Evolutionary conservation across 2,888 invertebrate species (phyloP).

Genomic region (Fragum sueziense): DNA sequence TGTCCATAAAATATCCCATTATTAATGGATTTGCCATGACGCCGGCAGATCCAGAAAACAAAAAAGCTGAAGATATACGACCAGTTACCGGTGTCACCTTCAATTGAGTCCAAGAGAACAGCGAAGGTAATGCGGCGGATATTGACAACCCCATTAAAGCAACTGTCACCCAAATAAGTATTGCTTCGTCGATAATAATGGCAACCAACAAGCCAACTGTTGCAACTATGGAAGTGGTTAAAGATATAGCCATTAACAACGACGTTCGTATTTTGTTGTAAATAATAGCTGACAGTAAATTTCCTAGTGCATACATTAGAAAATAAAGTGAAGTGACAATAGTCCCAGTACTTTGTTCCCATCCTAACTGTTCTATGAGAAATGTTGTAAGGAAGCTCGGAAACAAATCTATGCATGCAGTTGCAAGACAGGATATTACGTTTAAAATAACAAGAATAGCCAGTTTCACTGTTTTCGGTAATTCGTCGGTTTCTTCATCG

Average conservation of each 20-base stretch:
- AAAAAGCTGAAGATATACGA: conserved; percentile 52
- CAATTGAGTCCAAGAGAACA: conserved; percentile 63
- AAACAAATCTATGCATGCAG: conserved; percentile 42
- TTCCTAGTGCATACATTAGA: conserved; percentile 42
- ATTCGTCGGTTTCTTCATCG: conserved; percentile 20
- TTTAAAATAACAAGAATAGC: conserved; percentile 30
- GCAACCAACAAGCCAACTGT: conserved; percentile 41
- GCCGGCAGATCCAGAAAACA: conserved; percentile 54
- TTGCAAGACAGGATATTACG: conserved; percentile 31
- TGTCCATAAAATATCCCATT: conserved; percentile 58
- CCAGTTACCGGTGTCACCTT: conserved; percentile 56
- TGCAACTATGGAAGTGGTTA: conserved; percentile 15
- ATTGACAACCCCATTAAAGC: conserved; percentile 51
- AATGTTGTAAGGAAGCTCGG: conserved; percentile 48
- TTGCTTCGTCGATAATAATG: conserved; percentile 27
- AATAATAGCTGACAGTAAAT: conserved; percentile 42
- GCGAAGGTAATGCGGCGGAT: conserved; percentile 57
- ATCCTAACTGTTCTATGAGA: conserved; percentile 32
- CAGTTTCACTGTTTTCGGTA: conserved; percentile 6
- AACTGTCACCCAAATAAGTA: conserved; percentile 51
- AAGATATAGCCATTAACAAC: conserved; percentile 39
- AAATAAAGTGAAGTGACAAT: conserved; percentile 39
- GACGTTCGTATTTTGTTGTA: conserved; percentile 41
- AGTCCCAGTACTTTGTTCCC: conserved; percentile 36
- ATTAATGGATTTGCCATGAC: conserved; percentile 60